Conservation (phyloP, 2,797 vertebrate genomes). For the Falco concolor region DNA sequence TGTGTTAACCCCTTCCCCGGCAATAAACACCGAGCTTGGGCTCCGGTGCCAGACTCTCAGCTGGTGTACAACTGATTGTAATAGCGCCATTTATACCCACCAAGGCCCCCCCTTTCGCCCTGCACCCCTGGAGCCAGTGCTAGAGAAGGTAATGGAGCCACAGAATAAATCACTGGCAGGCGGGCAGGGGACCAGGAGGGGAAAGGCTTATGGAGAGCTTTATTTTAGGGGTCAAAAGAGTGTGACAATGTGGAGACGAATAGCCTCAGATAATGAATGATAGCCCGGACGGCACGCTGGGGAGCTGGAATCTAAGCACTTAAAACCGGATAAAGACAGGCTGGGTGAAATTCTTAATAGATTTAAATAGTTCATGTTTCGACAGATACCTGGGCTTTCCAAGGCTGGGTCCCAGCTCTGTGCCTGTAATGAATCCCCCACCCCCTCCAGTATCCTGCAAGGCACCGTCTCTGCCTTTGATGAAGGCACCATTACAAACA, state of each 20-base stretch:
- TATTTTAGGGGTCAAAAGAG: slow-evolving; percentile 64
- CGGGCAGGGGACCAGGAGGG: neutral
- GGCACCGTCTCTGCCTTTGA: slow-evolving; percentile 40
- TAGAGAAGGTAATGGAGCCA: neutral
- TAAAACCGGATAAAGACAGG: slow-evolving; percentile 71
- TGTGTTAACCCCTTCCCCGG: neutral
- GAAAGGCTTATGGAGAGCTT: slow-evolving; percentile 35
- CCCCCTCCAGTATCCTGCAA: slow-evolving; percentile 22
- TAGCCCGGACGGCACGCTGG: slow-evolving; percentile 36
- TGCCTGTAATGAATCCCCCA: slow-evolving; percentile 55
- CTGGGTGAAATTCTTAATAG: slow-evolving; percentile 75
- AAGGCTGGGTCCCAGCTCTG: slow-evolving; percentile 56
- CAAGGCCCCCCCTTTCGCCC: neutral
- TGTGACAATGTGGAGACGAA: slow-evolving; percentile 63
- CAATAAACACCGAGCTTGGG: neutral
- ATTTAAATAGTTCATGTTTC: slow-evolving; percentile 76
- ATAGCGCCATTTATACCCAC: neutral
- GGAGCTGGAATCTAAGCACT: slow-evolving; percentile 66
- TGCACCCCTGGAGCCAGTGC: neutral
- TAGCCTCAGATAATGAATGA: slow-evolving; percentile 67
- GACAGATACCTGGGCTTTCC: slow-evolving; percentile 72
- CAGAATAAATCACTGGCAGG: neutral
- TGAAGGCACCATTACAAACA: slow-evolving; percentile 55
- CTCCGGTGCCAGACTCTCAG: neutral
- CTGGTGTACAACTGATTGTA: neutral